phyloP scores from a whole-genome alignment of 1,140 invertebrate genomes.

The Oryzaephilus surinamensis region DNA sequence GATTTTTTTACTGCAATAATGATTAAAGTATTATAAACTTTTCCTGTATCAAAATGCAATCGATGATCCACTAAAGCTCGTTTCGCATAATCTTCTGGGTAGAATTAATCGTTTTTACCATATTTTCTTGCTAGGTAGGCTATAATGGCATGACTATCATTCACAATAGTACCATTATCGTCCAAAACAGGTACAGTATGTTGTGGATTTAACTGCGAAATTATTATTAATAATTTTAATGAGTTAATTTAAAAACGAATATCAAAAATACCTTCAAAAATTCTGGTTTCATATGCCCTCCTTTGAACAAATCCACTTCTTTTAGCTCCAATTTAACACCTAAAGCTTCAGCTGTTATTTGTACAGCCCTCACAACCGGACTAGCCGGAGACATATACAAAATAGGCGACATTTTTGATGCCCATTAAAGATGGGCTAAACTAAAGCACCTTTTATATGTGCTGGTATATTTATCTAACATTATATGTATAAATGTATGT shows the following conservation, averaged over 20 bases:
- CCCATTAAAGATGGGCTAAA: no score
- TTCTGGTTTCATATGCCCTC: conserved; percentile 6
- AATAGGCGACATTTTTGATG: conserved; percentile 23
- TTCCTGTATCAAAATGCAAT: conserved; percentile 38
- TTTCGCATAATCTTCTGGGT: conserved; percentile 45
- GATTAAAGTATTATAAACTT: background rate
- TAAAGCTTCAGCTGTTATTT: conserved; percentile 49
- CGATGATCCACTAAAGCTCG: conserved; percentile 43
- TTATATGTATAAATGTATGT: no score
- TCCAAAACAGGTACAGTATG: conserved; percentile 53
- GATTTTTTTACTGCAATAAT: background rate
- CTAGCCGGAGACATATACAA: conserved; percentile 36
- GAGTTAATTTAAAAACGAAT: no score
- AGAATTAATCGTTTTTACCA: conserved; percentile 41
- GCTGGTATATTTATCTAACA: no score
- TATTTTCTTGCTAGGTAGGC: conserved; percentile 47
- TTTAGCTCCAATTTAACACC: conserved; percentile 54
- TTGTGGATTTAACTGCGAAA: conserved; percentile 48
- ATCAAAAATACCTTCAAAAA: conserved; percentile 3
- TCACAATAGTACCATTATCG: conserved; percentile 47
- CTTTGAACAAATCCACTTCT: conserved; percentile 37
- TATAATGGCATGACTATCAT: conserved; percentile 40
- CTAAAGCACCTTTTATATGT: no score
- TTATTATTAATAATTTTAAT: background rate
- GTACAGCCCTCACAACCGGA: conserved; percentile 48